phyloP scores from a whole-genome alignment of 2,888 invertebrate genomes.

The Neocrepidodera transversa region DNA sequence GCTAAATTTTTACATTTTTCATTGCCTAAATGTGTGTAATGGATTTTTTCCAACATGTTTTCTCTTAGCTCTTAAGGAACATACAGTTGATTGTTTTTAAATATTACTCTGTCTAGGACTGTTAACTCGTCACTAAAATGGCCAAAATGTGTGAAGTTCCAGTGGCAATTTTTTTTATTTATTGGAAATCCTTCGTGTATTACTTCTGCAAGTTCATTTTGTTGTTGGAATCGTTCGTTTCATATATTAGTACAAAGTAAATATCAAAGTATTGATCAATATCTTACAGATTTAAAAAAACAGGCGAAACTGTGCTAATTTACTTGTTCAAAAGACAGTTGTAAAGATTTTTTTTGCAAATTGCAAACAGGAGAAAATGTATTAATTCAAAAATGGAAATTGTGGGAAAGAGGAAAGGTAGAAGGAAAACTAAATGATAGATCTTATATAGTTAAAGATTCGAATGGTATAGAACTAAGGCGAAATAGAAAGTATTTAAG shows the following conservation, averaged over 20 bases:
- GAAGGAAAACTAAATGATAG: background rate
- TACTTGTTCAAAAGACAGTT: slow-evolving; percentile 3
- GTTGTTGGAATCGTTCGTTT: too few species aligned
- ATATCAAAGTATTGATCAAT: slow-evolving; percentile 19
- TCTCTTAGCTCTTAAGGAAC: too few species aligned
- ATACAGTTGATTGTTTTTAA: too few species aligned
- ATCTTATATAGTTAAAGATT: background rate
- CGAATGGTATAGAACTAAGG: background rate
- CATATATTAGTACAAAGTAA: slow-evolving; percentile 23
- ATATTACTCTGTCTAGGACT: too few species aligned
- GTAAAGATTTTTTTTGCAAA: background rate
- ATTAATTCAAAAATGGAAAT: background rate
- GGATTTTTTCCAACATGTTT: too few species aligned
- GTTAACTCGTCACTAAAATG: too few species aligned
- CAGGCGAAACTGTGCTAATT: slow-evolving; percentile 16
- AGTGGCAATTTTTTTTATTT: too few species aligned
- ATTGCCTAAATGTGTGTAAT: too few species aligned
- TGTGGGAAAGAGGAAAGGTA: background rate
- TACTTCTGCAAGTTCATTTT: too few species aligned
- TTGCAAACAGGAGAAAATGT: background rate
- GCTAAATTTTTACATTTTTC: too few species aligned
- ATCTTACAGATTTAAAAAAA: slow-evolving; percentile 10
- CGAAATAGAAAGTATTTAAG: background rate
- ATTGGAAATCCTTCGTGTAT: too few species aligned
- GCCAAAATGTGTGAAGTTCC: too few species aligned